Evolutionary conservation across 2,113 vertebrate genomes (phyloP), one percentile per base, ranked within the genome.

Genomic region (Sceloporus undulatus): DNA sequence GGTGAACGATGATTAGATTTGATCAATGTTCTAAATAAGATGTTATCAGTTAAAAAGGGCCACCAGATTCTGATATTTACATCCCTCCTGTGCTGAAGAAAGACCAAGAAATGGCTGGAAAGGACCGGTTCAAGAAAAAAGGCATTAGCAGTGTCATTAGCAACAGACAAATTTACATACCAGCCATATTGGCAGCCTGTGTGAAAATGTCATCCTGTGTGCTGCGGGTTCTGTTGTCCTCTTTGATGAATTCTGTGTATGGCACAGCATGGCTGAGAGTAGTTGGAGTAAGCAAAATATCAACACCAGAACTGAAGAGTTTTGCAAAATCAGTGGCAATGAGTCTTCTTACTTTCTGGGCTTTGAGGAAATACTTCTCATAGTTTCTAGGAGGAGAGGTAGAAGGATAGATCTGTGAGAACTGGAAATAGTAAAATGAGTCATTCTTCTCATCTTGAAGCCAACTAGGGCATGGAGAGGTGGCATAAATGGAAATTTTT

Each of bases 161-260:
- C 48, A 3, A n/a, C 25, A 23, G 66, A 0, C 21, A 27, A 9
- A 29, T 11, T 48, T 91, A 8, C 93, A 85, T 95, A 99, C 99
- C 99, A 96, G 99, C 98, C 96, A 99, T 97, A 94, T 99, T 99
- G 89, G 95, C 98, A 62, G 98, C 97, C 92, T 99, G 98, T 0
- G 99, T 99, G 70, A 99, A 98, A 90, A 99, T 88, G 68, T 99
- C 99, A 78, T 98, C 98, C 94, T 99, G 98, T 0, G 96, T 59
- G 0, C 98, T 99, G 94, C 99, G 98, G 0, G 99, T 99, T 87
- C 97, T 97, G 94, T 99, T 99, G 97, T 99, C 98, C 92, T 99
- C 98, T 91, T 97, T 96, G 92, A 96, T 97, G 93, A 99, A 99
- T 88, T 98, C 97, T 0, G 9, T 1, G 79, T 98, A 98, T 0